Conservation (phyloP, 2,888 invertebrate genomes). For the Nomada ferruginata region DNA sequence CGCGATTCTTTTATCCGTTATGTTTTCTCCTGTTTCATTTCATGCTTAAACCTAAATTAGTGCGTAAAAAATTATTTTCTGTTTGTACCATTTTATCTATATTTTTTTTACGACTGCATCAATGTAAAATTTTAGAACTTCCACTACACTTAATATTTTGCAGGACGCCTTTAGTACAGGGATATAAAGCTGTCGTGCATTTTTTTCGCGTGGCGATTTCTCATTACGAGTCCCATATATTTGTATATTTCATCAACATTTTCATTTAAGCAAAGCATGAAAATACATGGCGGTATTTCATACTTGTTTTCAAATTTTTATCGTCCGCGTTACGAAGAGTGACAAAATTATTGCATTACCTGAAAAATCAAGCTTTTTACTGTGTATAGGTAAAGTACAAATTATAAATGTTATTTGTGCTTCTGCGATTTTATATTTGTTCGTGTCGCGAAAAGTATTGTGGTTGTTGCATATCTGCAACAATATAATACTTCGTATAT, state of each 20-base stretch:
- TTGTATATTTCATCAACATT: not conserved
- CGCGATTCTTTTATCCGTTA: not conserved
- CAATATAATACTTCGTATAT: not conserved
- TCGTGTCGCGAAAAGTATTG: not conserved
- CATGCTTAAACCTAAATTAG: conserved; percentile 5
- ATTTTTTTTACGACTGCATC: too few relatives aligned
- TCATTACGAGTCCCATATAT: not conserved
- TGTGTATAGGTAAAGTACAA: conserved; percentile 17
- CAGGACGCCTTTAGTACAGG: not conserved
- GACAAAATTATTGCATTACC: not conserved
- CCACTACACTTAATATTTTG: conserved; percentile 19
- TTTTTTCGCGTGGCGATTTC: conserved; percentile 4
- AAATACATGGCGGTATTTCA: conserved; percentile 5
- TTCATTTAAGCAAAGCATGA: conserved; percentile 12
- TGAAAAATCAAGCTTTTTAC: conserved; percentile 18
- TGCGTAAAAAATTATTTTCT: not conserved
- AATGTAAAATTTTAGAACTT: conserved; percentile 2
- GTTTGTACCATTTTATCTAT: not conserved
- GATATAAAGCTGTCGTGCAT: not conserved
- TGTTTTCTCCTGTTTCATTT: not conserved
- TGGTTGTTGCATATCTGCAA: conserved; percentile 1
- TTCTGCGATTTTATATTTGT: not conserved
- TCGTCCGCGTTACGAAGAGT: not conserved
- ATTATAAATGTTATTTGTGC: conserved; percentile 18
- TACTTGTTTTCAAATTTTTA: conserved; percentile 24